Conservation (phyloP, 1,140 invertebrate species). For the Mamestra configurata region DNA sequence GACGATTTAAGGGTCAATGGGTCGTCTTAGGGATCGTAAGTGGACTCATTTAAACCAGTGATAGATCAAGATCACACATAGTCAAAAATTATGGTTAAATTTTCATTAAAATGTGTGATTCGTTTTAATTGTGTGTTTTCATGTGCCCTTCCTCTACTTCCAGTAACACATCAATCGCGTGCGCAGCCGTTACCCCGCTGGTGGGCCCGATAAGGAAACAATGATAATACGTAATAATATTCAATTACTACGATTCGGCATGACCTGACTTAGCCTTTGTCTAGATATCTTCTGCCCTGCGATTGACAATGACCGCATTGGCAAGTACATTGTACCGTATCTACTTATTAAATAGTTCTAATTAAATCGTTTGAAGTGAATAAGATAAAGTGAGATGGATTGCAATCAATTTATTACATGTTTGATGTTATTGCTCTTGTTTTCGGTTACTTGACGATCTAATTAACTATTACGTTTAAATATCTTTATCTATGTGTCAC, state of each 20-base stretch:
- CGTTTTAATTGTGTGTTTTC: no score
- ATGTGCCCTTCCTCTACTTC: not conserved
- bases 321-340: not conserved
- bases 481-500: constrained; percentile 21
- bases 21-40: no score
- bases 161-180: not conserved
- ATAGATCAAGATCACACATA: no score
- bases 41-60: no score
- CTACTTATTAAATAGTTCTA: not conserved
- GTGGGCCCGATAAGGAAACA: constrained; percentile 24
- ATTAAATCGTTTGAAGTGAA: constrained; percentile 39
- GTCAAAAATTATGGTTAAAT: no score
- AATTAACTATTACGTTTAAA: constrained; percentile 15
- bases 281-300: not conserved
- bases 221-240: constrained; percentile 35
- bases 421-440: constrained; percentile 29
- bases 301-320: constrained; percentile 33
- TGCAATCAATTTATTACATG: constrained; percentile 31
- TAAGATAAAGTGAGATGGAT: constrained; percentile 33
- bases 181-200: not conserved
- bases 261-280: constrained; percentile 16
- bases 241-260: constrained; percentile 27
- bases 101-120: no score
- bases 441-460: constrained; percentile 16
- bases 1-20: no score